Evolutionary conservation across 2,113 vertebrate species (phyloP), one percentile per base, ranked within the genome.

Genomic region (Cinclus cinclus): DNA sequence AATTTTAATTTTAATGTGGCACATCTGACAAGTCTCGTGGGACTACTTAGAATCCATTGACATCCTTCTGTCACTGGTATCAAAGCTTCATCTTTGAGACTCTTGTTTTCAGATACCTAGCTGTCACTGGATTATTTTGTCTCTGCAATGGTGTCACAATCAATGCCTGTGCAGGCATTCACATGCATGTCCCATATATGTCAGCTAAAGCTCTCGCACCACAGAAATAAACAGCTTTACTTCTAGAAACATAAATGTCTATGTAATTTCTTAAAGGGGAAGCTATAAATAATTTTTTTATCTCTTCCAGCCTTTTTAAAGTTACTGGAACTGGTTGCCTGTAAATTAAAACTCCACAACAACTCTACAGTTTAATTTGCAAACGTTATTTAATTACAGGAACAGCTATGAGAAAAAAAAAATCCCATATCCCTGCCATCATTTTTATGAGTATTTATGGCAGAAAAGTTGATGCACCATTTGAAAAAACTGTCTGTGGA

Each of bases 51-150:
- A 94, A 90, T 88, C 74, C 85, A 83, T 24, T 93, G 92, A 94
- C 94, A 96, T 88, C 80, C 74, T 97, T 92, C 92, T 96, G 94
- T 85, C 94, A 96, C 24, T 79, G 13, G 50, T 94, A 96, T 80
- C 90, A 96, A 96, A 97, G 83, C 25, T 33, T 92, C 60, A 81
- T 79, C 89, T 92, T 85, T 86, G 33, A 94, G 35, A 68, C 44
- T 62, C 88, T 78, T 88, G 52, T 90, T 95, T 97, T 41, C 82
- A 92, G 44, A 55, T 35, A 69, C n/a, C 33, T 79, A 87, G 37
- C 55, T 90, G 60, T 93, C 27, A 4, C 28, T 75, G 50, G 60
- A 76, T 78, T 92, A 70, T 85, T 87, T 90, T 87, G 52, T 78
- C 77, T 89, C 70, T 80, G 70, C 63, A 74, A 24, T 41, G 35